Percentiles rank a stretch among this genome's conserved stretches.
Evolutionary conservation across 2,113 vertebrate species (phyloP).

Genomic region (Jacana jacana): DNA sequence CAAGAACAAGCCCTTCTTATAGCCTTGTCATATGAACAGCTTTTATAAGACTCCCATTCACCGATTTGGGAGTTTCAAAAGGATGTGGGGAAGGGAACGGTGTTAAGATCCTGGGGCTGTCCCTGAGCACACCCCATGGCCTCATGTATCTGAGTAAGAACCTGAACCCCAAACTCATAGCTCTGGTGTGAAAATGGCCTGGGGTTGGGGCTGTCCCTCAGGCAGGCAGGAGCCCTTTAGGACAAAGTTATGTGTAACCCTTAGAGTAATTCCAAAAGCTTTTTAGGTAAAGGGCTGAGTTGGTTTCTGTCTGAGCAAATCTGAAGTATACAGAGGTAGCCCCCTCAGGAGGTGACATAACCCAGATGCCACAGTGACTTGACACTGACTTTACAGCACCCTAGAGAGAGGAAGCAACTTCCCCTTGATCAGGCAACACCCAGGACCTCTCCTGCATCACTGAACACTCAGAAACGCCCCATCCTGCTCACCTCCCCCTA

Average conservation of each 20-base stretch:
- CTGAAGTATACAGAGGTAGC: neutral
- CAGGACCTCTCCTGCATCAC: constrained; percentile 51
- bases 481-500: neutral
- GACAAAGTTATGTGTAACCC: neutral
- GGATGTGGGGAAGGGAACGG: neutral
- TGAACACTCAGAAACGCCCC: neutral
- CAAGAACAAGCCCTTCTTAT: neutral
- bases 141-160: neutral
- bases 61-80: neutral
- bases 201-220: neutral
- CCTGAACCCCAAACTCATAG: neutral
- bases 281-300: neutral
- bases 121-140: neutral
- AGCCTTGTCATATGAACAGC: neutral
- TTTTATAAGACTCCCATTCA: neutral
- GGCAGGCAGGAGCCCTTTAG: neutral
- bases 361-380: constrained; percentile 49
- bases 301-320: neutral
- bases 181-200: neutral
- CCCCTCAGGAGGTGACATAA: constrained; percentile 42
- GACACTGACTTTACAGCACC: constrained; percentile 59
- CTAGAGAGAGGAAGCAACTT: constrained; percentile 42
- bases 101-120: neutral
- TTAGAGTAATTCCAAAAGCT: neutral
- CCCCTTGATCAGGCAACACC: constrained; percentile 63